These are phyloP conservation scores for Falcunculus frontatus DNA, from an alignment of 2,113 vertebrate genomes.

Conservation along the genomic window DNA sequence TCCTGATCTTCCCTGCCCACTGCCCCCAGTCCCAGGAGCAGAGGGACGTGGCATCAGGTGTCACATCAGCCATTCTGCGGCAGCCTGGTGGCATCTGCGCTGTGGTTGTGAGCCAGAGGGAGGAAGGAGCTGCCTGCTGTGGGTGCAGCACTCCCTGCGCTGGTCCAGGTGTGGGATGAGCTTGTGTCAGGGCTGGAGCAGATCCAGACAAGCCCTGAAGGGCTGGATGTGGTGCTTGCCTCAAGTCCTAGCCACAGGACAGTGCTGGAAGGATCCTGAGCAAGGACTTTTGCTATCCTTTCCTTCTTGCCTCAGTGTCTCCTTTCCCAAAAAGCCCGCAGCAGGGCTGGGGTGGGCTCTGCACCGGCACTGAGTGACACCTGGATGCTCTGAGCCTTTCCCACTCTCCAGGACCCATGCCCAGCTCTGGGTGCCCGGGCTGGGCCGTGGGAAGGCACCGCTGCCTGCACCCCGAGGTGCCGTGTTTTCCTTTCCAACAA, in stretches of 20 bases:
- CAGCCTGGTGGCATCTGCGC: neutral
- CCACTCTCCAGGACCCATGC: accelerated
- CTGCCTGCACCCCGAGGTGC: neutral
- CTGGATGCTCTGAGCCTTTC: neutral
- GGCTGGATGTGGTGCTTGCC: neutral
- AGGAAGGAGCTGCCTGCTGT: neutral
- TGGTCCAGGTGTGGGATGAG: neutral
- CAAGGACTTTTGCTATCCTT: neutral
- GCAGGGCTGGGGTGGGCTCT: neutral
- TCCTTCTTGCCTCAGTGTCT: neutral
- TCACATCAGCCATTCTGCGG: accelerated
- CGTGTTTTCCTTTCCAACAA: neutral
- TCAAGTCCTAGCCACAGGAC: neutral
- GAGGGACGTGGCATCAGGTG: too few species aligned
- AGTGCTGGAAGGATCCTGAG: neutral
- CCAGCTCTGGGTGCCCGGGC: neutral
- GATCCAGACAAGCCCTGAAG: neutral
- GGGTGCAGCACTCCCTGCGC: neutral
- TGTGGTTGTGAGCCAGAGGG: accelerated
- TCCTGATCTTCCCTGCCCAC: neutral
- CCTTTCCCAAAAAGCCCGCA: neutral
- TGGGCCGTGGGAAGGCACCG: accelerated
- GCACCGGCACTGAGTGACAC: neutral
- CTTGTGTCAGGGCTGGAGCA: neutral
- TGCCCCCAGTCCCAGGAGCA: neutral